A percentile compares a stretch with the other conserved stretches of the same genome.
These are phyloP conservation scores for Drosophila lutescens DNA, from an alignment of 2,888 invertebrate genomes.

Conservation along the genomic window DNA sequence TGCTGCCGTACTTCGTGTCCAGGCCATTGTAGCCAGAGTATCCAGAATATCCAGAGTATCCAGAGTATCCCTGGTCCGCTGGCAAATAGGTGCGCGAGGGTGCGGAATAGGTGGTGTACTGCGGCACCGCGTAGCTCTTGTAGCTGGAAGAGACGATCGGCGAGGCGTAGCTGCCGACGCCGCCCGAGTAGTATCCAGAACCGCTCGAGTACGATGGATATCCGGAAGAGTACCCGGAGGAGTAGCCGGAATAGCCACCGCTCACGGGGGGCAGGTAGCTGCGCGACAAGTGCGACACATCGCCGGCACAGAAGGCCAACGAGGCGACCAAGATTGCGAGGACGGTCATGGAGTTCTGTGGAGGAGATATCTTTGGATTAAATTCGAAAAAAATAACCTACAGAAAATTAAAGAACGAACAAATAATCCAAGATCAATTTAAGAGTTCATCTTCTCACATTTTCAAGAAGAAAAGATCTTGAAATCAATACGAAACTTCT, in stretches of 20 bases:
- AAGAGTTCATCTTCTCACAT: too few species aligned
- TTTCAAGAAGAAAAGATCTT: too few species aligned
- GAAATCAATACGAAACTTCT: too few species aligned
- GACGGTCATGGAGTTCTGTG: constrained; percentile 57
- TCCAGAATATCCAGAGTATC: constrained; percentile 28
- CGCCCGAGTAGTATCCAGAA: constrained; percentile 42
- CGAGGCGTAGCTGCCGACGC: constrained; percentile 30
- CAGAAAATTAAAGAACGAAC: too few species aligned
- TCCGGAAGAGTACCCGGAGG: constrained; percentile 32
- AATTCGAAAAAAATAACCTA: too few species aligned
- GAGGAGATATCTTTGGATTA: too few species aligned
- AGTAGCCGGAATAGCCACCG: constrained; percentile 40
- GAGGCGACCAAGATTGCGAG: constrained; percentile 57
- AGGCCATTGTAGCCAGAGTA: constrained; percentile 54
- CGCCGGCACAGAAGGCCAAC: constrained; percentile 64
- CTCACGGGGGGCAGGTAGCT: constrained; percentile 73
- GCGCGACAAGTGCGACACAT: constrained; percentile 75
- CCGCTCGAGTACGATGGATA: constrained; percentile 56
- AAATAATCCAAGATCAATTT: too few species aligned
- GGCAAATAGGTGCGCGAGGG: constrained; percentile 63
- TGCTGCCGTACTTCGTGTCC: constrained; percentile 75
- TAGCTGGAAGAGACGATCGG: constrained; percentile 55
- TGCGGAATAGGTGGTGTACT: constrained; percentile 55
- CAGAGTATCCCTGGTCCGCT: constrained; percentile 26
- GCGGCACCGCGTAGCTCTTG: constrained; percentile 60